Percentiles rank a stretch among this genome's conserved stretches.
These are phyloP conservation scores for Sarotherodon lohbergeri DNA, from an alignment of 2,113 vertebrate genomes.

Conservation along the genomic window DNA sequence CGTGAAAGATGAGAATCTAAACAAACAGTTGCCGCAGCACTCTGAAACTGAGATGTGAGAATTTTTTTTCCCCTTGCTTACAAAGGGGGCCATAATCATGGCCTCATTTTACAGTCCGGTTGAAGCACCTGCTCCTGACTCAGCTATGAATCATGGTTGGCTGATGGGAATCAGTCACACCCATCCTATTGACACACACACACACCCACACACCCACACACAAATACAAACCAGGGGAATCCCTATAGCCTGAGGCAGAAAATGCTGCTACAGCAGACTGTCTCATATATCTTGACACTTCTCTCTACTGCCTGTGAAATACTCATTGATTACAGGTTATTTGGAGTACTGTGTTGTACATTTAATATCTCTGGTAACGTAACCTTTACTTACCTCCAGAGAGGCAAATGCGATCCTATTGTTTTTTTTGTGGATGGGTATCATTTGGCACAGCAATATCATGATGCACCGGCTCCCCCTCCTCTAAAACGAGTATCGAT, in stretches of 20 bases:
- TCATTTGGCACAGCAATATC: not conserved
- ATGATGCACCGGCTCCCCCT: not conserved
- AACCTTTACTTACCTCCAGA: not conserved
- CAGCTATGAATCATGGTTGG: constrained; percentile 33
- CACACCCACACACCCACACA: not conserved
- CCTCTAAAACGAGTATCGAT: not conserved
- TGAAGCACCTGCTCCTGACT: constrained; percentile 53
- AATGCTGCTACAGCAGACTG: not conserved
- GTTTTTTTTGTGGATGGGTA: not conserved
- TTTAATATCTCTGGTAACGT: not conserved
- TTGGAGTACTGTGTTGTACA: not conserved
- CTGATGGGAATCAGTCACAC: constrained; percentile 26
- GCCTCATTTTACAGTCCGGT: not conserved
- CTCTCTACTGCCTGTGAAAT: not conserved
- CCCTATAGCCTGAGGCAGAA: constrained; percentile 6
- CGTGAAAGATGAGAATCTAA: not conserved
- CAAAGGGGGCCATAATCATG: not conserved
- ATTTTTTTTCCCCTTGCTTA: not conserved
- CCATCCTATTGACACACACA: not conserved
- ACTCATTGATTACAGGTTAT: not conserved
- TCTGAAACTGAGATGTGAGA: not conserved
- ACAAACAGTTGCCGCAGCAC: not conserved
- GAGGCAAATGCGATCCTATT: not conserved
- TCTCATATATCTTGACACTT: not conserved
- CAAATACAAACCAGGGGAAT: constrained; percentile 20